Percentiles rank a stretch among this genome's conserved stretches.
These are phyloP conservation scores for Pituophis catenifer DNA, from an alignment of 2,113 vertebrate genomes.

Conservation along the genomic window DNA sequence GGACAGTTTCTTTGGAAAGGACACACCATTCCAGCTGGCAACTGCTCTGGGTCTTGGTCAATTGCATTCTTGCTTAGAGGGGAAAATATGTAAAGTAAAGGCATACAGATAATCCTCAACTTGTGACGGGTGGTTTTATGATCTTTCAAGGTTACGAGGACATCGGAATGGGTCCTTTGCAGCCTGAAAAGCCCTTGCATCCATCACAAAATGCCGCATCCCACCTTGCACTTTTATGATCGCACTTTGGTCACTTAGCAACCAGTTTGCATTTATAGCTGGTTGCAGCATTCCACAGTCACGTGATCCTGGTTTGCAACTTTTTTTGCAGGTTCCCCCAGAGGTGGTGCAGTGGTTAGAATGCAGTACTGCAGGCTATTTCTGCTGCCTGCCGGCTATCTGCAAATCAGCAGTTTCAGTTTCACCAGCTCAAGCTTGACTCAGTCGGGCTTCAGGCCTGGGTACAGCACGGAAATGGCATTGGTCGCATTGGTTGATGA, in stretches of 20 bases:
- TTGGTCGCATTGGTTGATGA: too few relatives aligned
- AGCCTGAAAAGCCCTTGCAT: not conserved
- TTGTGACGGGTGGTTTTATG: not conserved
- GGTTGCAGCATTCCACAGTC: not conserved
- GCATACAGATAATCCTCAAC: not conserved
- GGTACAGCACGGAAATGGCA: too few relatives aligned
- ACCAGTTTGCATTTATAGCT: not conserved
- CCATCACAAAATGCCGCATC: not conserved
- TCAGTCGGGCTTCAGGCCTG: too few relatives aligned
- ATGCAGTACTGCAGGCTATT: too few relatives aligned
- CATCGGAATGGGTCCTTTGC: not conserved
- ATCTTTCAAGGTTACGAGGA: not conserved
- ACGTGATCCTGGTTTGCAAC: not conserved
- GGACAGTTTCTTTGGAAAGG: slow-evolving; percentile 23
- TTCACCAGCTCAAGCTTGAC: too few relatives aligned
- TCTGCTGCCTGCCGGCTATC: too few relatives aligned
- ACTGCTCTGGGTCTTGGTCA: not conserved
- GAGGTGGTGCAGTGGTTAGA: too few relatives aligned
- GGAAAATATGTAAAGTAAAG: not conserved
- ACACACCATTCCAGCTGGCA: slow-evolving; percentile 16
- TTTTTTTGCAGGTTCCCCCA: not conserved
- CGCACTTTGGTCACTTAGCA: not conserved
- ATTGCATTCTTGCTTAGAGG: slow-evolving; percentile 26
- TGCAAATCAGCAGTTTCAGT: too few relatives aligned
- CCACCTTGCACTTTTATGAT: not conserved